Base-by-base conservation (phyloP, 92 coral and sea anemone genomes). In the Siderastrea siderea region DNA sequence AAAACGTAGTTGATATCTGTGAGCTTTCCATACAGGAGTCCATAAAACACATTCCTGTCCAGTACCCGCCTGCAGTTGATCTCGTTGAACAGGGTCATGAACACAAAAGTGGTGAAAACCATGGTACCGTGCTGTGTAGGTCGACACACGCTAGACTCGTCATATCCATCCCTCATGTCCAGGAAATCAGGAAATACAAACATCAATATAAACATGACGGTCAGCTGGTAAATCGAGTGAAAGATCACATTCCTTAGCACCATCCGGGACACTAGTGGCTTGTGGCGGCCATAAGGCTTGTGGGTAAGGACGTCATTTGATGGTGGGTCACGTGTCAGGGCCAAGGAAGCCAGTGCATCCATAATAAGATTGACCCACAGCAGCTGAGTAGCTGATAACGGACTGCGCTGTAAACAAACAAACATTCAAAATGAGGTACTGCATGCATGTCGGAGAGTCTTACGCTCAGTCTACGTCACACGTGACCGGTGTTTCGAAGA, bases 121-220 rank as follows among this genome's bases (percentile, higher is more conserved):
- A 95, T 95, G 48, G 98, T 95, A 12, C 91, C 87, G 85, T 95
- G 98, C 53, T 95, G 98, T 48, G 96, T 95, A 5, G 96, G 98
- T 47, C 91, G 78, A 67, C 98, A 95, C n/a, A 95, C 90, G 12
- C 88, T 90, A 62, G 90, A 90, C 53, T 82, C 63, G 12, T 93
- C 86, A 74, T 95, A 95, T 7, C 98, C 98, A 85, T 88, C 83
- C 65, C 95, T 89, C 58, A 95, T 94, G 79, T 95, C 98, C 68
- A 95, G 90, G 71, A 87, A 91, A 66, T 86, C 93, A 47, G 98
- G 92, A 50, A 90, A 87, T 53, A 91, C 57, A 84, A 90, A 95
- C 68, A 87, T 95, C 73, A 95, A 51, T 80, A 95, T 87, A 76
- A 95, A 89, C 65, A 95, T 69, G 3, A 95, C 90, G 15, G 86